Evolutionary conservation across 2,797 vertebrate genomes (phyloP).

Genomic region (Podarcis siculus): DNA sequence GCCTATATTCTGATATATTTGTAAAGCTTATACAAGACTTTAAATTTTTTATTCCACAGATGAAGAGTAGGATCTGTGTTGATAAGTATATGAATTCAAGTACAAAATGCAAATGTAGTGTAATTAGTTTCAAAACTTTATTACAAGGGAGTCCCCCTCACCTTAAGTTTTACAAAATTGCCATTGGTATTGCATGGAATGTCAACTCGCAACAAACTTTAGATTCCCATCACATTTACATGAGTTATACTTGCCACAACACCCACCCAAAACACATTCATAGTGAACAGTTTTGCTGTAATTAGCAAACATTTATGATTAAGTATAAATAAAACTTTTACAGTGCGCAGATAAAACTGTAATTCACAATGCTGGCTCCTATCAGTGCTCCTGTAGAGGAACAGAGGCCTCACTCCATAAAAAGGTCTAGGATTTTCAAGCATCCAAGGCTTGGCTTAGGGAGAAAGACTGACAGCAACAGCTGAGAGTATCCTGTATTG

Average conservation of each 20-base stretch:
- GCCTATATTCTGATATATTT: neutral
- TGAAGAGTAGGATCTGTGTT: neutral
- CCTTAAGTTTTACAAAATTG: neutral
- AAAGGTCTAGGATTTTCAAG: slow-evolving; percentile 87
- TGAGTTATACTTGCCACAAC: slow-evolving; percentile 37
- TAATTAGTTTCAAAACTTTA: neutral
- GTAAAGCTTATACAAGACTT: neutral
- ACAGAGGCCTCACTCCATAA: slow-evolving; percentile 73
- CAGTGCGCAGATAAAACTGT: neutral
- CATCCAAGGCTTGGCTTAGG: slow-evolving; percentile 83
- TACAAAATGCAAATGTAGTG: neutral
- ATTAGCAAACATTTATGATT: neutral
- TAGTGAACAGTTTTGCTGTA: neutral
- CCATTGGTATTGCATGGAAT: slow-evolving; percentile 23
- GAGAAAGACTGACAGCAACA: slow-evolving; percentile 88
- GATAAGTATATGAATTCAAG: neutral
- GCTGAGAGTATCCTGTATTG: slow-evolving; percentile 82
- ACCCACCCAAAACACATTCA: slow-evolving; percentile 50
- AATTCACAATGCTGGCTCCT: slow-evolving; percentile 49
- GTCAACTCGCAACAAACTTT: slow-evolving; percentile 55
- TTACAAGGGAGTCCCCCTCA: slow-evolving; percentile 3
- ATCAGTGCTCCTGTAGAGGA: slow-evolving; percentile 60
- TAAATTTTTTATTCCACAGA: neutral
- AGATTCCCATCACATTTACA: slow-evolving; percentile 45
- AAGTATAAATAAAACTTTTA: slow-evolving; percentile 28